Conservation (phyloP, 2,797 vertebrate genomes). For the Huso huso region DNA sequence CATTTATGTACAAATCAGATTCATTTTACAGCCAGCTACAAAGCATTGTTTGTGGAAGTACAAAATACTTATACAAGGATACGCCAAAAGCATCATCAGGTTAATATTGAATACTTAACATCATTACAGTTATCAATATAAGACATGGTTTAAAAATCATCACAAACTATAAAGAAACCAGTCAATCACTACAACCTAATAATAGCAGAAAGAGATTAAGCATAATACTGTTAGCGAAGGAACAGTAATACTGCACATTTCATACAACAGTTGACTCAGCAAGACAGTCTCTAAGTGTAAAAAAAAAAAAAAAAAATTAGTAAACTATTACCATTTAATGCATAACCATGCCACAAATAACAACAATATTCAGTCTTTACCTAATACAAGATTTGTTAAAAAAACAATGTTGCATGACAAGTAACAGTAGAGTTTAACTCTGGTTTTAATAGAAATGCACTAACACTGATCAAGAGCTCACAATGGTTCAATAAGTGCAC, state of each 20-base stretch:
- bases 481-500: conserved; percentile 91
- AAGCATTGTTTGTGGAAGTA: conserved; percentile 96
- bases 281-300: conserved; percentile 70
- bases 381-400: conserved; percentile 83
- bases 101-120: conserved; percentile 63
- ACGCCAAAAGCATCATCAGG: conserved; percentile 66
- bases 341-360: conserved; percentile 97
- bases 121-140: conserved; percentile 77
- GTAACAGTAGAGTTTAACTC: conserved; percentile 82
- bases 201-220: conserved; percentile 71
- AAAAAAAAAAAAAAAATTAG: conserved; percentile 57
- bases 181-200: conserved; percentile 87
- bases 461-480: conserved; percentile 90
- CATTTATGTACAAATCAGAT: conserved; percentile 99
- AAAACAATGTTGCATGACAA: conserved; percentile 82
- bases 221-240: conserved; percentile 73
- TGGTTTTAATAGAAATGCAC: conserved; percentile 86
- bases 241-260: conserved; percentile 85
- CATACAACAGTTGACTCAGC: conserved; percentile 71
- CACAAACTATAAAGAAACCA: conserved; percentile 82
- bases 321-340: conserved; percentile 86
- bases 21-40: conserved; percentile 89
- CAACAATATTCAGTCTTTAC: conserved; percentile 81
- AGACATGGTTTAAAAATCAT: conserved; percentile 84
- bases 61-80: conserved; percentile 92